A percentile compares a stretch with the other conserved stretches of the same genome.
These are phyloP conservation scores for Thumatha senex DNA, from an alignment of 2,888 invertebrate species.

Conservation along the genomic window DNA sequence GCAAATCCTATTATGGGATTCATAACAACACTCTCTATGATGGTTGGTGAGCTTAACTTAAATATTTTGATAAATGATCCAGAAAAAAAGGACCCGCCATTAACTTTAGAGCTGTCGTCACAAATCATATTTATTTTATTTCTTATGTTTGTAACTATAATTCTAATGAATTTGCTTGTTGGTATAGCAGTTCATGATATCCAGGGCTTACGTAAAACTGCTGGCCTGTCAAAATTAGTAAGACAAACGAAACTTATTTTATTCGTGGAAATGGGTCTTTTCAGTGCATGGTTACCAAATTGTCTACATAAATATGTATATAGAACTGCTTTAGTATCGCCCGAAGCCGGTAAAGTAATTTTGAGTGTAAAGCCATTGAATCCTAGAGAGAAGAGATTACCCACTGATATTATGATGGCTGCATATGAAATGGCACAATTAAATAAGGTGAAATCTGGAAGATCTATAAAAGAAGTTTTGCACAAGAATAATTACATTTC, in stretches of 20 bases:
- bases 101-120: slow-evolving; percentile 89
- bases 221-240: slow-evolving; percentile 91
- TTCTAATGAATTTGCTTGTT: slow-evolving; percentile 92
- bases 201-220: slow-evolving; percentile 92
- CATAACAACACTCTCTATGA: slow-evolving; percentile 93
- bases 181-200: slow-evolving; percentile 95
- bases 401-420: slow-evolving; percentile 90
- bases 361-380: slow-evolving; percentile 92
- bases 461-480: slow-evolving; percentile 85
- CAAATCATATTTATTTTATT: slow-evolving; percentile 92
- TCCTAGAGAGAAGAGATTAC: slow-evolving; percentile 90
- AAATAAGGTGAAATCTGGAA: slow-evolving; percentile 86
- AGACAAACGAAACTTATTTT: slow-evolving; percentile 93
- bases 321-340: slow-evolving; percentile 91
- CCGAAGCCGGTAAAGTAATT: slow-evolving; percentile 91
- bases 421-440: slow-evolving; percentile 91
- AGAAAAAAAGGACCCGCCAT: slow-evolving; percentile 87
- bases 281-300: slow-evolving; percentile 89
- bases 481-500: slow-evolving; percentile 84
- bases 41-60: slow-evolving; percentile 93
- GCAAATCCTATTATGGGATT: slow-evolving; percentile 92
- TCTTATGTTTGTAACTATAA: slow-evolving; percentile 92
- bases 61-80: slow-evolving; percentile 89
- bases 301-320: slow-evolving; percentile 89
- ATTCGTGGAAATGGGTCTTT: slow-evolving; percentile 91